Evolutionary conservation across 37 sponge, comb jelly and placozoan species (phyloP).

Genomic region (Ianthella basta): DNA sequence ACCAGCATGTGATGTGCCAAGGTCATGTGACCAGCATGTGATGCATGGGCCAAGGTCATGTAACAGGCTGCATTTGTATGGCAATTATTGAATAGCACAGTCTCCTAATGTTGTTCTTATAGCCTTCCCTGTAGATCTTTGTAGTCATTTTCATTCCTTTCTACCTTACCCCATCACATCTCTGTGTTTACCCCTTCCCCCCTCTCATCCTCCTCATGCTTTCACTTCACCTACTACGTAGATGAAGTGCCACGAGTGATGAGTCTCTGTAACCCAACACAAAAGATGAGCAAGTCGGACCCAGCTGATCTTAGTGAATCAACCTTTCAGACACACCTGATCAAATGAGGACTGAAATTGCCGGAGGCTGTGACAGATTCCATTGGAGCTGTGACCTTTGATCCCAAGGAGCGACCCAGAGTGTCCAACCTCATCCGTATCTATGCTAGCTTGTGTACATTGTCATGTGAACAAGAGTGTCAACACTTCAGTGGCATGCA

Average conservation of each 20-base stretch:
- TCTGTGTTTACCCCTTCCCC: background rate
- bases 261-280: slow-evolving; percentile 77
- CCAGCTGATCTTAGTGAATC: slow-evolving; percentile 59
- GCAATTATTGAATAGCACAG: too few relatives aligned
- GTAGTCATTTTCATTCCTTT: background rate
- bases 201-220: background rate
- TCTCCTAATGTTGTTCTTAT: too few relatives aligned
- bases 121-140: too few relatives aligned
- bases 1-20: too few relatives aligned
- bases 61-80: too few relatives aligned
- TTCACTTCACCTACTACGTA: slow-evolving; percentile 1
- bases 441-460: slow-evolving; percentile 52
- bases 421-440: slow-evolving; percentile 79
- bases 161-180: background rate
- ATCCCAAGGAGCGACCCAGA: slow-evolving; percentile 75
- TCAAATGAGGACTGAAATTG: slow-evolving; percentile 61
- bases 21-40: too few relatives aligned
- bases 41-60: too few relatives aligned
- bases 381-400: slow-evolving; percentile 53
- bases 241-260: slow-evolving; percentile 64
- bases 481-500: slow-evolving; percentile 36
- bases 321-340: slow-evolving; percentile 81
- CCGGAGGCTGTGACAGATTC: slow-evolving; percentile 82
- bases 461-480: slow-evolving; percentile 50
- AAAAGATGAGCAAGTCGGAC: slow-evolving; percentile 96